phyloP scores from a whole-genome alignment of 2,797 vertebrate genomes.

The Pagetopsis macropterus region DNA sequence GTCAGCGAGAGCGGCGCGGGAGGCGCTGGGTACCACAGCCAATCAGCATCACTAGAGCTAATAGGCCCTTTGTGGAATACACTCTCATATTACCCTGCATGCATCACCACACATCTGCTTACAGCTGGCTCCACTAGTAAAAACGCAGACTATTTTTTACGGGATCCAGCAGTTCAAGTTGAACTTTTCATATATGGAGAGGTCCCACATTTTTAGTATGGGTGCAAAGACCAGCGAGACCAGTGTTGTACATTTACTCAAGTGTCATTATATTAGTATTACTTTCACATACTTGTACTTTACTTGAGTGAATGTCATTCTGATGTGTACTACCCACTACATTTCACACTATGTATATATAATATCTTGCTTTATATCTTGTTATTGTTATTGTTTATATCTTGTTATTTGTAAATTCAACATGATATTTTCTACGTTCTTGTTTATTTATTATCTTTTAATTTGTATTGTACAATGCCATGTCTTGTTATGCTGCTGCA shows the following conservation, averaged over 20 bases:
- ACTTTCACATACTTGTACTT: no score
- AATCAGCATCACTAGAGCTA: slow-evolving; percentile 65
- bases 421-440: no score
- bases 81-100: slow-evolving; percentile 69
- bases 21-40: slow-evolving; percentile 38
- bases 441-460: no score
- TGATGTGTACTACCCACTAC: neutral
- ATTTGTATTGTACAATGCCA: no score
- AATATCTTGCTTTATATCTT: no score
- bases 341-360: no score
- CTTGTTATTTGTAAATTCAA: no score
- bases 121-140: slow-evolving; percentile 50
- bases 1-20: slow-evolving; percentile 51
- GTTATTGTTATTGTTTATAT: no score
- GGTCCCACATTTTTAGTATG: slow-evolving; percentile 6
- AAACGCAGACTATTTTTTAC: slow-evolving; percentile 51
- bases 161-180: slow-evolving; percentile 22
- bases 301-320: neutral
- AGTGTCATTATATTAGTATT: no score
- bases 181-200: slow-evolving; percentile 24
- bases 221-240: neutral
- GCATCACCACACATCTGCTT: slow-evolving; percentile 60
- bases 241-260: no score
- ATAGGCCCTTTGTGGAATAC: slow-evolving; percentile 70
- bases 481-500: no score